A percentile compares a stretch with the other conserved stretches of the same genome.
phyloP scores from a whole-genome alignment of 2,113 vertebrate species.

The Ciconia maguari region DNA sequence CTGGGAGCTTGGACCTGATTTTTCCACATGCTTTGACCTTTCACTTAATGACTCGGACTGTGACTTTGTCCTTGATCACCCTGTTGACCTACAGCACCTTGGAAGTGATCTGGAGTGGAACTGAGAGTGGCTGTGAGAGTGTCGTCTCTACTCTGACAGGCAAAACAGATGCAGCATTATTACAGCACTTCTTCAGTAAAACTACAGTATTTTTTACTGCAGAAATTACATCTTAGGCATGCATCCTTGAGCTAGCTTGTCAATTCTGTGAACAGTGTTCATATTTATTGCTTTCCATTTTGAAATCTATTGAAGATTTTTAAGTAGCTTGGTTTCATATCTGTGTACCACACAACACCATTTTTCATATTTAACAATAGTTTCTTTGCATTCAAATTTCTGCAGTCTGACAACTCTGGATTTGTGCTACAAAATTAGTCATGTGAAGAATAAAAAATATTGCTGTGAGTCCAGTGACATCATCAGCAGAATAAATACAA shows the following conservation, averaged over 20 bases:
- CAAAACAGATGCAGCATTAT: conserved; percentile 33
- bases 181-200: neutral
- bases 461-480: neutral
- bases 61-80: conserved; percentile 57
- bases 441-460: neutral
- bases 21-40: conserved; percentile 60
- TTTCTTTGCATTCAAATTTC: neutral
- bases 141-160: conserved; percentile 42
- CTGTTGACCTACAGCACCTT: conserved; percentile 56
- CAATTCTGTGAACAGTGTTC: neutral
- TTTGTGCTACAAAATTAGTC: neutral
- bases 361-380: neutral
- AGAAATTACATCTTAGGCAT: neutral
- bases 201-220: neutral
- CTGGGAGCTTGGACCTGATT: conserved; percentile 58
- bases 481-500: neutral
- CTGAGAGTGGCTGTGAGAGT: conserved; percentile 67
- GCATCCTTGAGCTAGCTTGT: neutral
- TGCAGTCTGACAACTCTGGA: neutral
- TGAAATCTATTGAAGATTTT: neutral
- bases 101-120: conserved; percentile 63
- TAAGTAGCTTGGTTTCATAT: neutral
- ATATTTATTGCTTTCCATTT: neutral
- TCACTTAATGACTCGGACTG: conserved; percentile 31
- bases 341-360: neutral